Base-by-base conservation (phyloP, 2,113 vertebrate genomes). In the Sphyrna mokarran region DNA sequence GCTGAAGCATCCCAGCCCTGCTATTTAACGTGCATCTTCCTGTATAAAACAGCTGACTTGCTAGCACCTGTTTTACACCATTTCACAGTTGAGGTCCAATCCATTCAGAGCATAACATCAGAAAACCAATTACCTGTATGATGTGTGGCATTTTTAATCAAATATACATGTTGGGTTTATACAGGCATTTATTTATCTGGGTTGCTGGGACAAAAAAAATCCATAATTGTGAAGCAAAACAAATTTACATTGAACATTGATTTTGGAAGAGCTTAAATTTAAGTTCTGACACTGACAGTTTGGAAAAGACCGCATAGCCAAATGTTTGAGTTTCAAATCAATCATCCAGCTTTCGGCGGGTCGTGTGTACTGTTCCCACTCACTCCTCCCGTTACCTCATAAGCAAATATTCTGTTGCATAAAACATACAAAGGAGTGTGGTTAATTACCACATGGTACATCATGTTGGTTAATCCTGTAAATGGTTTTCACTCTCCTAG, bases 371-470 rank as follows among this genome's bases (percentile, higher is more conserved):
- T 66, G 58, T 43, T 93, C 26, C 61, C 89, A 91, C 0, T 61
- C n/a, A 66, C 16, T 11, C 89, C 89, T 68, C 89, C 2, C 22
- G 89, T 68, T 66, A 37, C 58, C 61, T 37, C 61, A 93, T 93
- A 93, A 93, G 63, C n/a, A 93, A 66, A 40, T 37, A 63, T 14
- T 18, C 58, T 66, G 58, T 63, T 91, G 89, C 8, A 37, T 37
- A 93, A 93, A 93, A 33, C 87, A 83, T 20, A 91, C 26, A 63
- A 43, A 37, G 0, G 87, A 93, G 89, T 66, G 18, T 93, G 89
- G 89, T 37, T 93, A 66, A 93, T 43, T 93, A 40, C 89, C 89
- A 93, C 89, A 93, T 23, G n/a, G n/a, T 18, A n/a, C 61, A 63
- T n/a, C 13, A 33, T 22, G 20, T 43, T 93, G 61, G 89, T 8